Conservation (phyloP, 92 coral and sea anemone species). For the Epizoanthus illoricatus region DNA sequence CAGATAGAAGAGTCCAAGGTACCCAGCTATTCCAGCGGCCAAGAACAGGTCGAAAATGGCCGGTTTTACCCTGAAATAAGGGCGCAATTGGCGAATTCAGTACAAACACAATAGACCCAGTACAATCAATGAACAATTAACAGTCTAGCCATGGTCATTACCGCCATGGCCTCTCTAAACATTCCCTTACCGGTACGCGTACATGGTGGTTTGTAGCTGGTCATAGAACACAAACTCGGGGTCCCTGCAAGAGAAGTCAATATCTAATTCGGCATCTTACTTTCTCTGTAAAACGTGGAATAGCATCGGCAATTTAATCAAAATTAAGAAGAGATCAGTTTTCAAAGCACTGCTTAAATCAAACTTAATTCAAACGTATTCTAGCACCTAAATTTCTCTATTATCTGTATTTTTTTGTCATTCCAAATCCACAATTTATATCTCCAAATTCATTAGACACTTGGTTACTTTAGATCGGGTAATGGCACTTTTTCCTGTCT, state of each 20-base stretch:
- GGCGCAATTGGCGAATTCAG: neutral
- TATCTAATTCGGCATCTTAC: neutral
- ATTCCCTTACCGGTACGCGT: conserved; percentile 77
- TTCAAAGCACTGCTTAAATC: too few species aligned
- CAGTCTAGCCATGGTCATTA: too few species aligned
- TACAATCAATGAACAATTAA: neutral
- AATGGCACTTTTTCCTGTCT: too few species aligned
- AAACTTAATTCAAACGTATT: too few species aligned
- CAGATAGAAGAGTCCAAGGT: conserved; percentile 84
- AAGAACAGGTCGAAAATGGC: conserved; percentile 95
- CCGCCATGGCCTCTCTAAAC: neutral
- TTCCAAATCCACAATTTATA: too few species aligned
- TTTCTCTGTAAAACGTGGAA: neutral
- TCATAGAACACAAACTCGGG: conserved; percentile 98
- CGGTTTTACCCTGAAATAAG: conserved; percentile 82
- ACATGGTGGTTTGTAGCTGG: conserved; percentile 85
- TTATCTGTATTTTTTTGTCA: too few species aligned
- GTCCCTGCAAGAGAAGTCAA: conserved; percentile 61
- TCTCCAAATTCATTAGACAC: too few species aligned
- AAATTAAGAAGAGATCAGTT: too few species aligned
- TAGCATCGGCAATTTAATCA: neutral
- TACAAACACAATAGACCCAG: neutral
- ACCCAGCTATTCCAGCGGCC: conserved; percentile 91
- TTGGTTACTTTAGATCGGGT: too few species aligned
- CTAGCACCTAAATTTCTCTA: too few species aligned